Conservation (phyloP, 2,113 vertebrate genomes). For the Carettochelys insculpta region DNA sequence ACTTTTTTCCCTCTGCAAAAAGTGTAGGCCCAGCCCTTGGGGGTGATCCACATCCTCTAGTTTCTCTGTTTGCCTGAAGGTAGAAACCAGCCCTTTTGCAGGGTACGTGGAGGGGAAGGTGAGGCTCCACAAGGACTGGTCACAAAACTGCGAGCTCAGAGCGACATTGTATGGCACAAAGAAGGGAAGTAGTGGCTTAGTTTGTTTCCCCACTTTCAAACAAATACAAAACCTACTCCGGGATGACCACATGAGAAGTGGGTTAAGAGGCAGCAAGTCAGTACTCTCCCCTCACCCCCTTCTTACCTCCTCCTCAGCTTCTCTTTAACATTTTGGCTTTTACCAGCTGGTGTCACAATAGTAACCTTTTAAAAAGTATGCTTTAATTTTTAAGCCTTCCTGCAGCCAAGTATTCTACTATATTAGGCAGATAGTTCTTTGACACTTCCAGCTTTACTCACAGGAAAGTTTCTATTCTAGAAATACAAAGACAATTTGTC, state of each 20-base stretch:
- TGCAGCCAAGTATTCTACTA: background rate
- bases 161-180: rapidly evolving
- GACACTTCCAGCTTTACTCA: constrained; percentile 5
- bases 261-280: background rate
- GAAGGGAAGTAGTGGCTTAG: background rate
- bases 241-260: background rate
- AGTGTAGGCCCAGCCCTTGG: background rate
- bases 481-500: background rate
- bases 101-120: background rate
- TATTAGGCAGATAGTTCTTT: constrained; percentile 42
- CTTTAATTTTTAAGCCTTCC: background rate
- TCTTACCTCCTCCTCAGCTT: background rate
- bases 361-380: background rate
- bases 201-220: background rate
- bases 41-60: background rate
- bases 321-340: background rate
- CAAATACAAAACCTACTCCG: too few species aligned
- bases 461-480: constrained; percentile 7
- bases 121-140: background rate
- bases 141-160: rapidly evolving
- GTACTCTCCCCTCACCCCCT: background rate
- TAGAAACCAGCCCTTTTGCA: background rate
- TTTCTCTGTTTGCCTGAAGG: background rate
- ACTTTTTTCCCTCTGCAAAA: background rate
- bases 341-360: background rate